phyloP scores from a whole-genome alignment of 2,113 vertebrate species.

The Bos taurus region DNA sequence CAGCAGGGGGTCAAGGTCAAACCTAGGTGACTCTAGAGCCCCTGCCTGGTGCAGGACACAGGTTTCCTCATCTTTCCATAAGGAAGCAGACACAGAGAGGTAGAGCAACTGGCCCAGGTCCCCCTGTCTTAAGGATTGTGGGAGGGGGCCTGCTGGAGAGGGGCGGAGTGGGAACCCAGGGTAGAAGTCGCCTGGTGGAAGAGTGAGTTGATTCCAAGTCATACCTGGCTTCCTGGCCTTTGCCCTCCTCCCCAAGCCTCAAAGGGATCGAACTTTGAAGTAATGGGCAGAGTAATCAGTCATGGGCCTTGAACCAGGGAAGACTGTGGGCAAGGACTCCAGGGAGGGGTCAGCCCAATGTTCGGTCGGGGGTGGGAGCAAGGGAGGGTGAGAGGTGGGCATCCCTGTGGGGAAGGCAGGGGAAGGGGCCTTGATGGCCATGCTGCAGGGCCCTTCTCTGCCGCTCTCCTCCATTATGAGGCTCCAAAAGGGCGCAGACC shows the following conservation, averaged over 20 bases:
- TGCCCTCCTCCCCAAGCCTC: not conserved
- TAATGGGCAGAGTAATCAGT: not conserved
- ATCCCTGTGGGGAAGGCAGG: not conserved
- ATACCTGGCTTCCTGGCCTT: not conserved
- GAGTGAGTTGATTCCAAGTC: fast-evolving
- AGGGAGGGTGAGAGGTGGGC: too few species aligned
- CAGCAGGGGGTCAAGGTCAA: not conserved
- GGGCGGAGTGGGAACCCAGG: not conserved
- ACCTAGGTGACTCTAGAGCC: not conserved
- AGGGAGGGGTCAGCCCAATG: not conserved
- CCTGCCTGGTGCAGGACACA: not conserved
- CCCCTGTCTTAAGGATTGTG: not conserved
- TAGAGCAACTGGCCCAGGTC: not conserved
- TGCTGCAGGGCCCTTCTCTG: not conserved
- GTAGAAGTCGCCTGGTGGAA: not conserved
- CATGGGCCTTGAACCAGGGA: too few species aligned
- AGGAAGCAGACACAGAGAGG: not conserved
- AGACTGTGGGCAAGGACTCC: not conserved
- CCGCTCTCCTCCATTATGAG: not conserved
- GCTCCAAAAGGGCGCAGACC: not conserved
- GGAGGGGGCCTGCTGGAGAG: not conserved
- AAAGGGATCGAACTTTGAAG: not conserved
- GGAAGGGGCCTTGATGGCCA: not conserved
- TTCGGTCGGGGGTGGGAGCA: too few species aligned
- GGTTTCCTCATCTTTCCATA: not conserved